These are phyloP conservation scores for Hylaeus volcanicus DNA, from an alignment of 1,140 invertebrate species.

Conservation along the genomic window DNA sequence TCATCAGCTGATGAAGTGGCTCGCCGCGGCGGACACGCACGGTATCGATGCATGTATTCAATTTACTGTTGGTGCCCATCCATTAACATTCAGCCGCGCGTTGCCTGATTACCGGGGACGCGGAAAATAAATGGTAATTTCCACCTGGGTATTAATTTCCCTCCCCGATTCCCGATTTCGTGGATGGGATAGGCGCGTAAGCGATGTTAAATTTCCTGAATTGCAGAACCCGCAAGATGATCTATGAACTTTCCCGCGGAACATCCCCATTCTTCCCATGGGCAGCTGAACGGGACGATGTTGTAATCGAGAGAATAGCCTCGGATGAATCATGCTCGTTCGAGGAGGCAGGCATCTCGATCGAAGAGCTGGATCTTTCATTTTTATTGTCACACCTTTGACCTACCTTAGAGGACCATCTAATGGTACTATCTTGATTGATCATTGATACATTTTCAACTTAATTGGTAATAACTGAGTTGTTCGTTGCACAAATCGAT, in stretches of 20 bases:
- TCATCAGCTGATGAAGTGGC: conserved; percentile 54
- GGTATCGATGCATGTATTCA: conserved; percentile 66
- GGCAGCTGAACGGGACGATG: conserved; percentile 3
- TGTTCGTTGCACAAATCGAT: too few species aligned
- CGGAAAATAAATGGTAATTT: conserved; percentile 65
- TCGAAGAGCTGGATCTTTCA: too few species aligned
- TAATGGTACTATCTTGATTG: too few species aligned
- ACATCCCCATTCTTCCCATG: conserved; percentile 13
- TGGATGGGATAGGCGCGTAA: conserved; percentile 33
- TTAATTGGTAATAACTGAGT: too few species aligned
- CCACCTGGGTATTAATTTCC: conserved; percentile 36
- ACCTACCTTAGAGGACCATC: too few species aligned
- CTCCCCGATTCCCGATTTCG: conserved; percentile 37
- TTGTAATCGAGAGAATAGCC: conserved; percentile 2
- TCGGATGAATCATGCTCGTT: too few species aligned
- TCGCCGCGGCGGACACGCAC: conserved; percentile 31
- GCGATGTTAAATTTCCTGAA: conserved; percentile 53
- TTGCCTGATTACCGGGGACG: conserved; percentile 45
- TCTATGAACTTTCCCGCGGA: conserved; percentile 46
- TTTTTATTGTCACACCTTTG: too few species aligned
- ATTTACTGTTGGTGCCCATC: conserved; percentile 60
- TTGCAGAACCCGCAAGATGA: conserved; percentile 56
- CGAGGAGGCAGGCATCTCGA: too few species aligned
- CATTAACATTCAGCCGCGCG: conserved; percentile 56
- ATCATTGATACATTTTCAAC: too few species aligned